phyloP scores from a whole-genome alignment of 1,140 invertebrate species.

The Drosophila parabipectinata region DNA sequence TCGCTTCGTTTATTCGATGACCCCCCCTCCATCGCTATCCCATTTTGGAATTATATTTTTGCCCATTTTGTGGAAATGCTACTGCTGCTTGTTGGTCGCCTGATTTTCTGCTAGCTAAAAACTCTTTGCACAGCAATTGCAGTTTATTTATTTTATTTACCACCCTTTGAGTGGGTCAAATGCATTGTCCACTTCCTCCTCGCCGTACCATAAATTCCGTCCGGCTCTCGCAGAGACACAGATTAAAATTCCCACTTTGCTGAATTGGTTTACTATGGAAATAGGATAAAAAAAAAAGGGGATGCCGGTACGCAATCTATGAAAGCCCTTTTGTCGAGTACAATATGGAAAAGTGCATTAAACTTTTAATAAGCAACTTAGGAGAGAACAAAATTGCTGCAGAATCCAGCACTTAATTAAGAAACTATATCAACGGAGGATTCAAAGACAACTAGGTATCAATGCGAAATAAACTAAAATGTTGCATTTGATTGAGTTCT shows the following conservation, averaged over 20 bases:
- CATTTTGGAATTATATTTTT: conserved; percentile 79
- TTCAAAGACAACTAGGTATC: background rate
- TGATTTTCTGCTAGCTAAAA: conserved; percentile 76
- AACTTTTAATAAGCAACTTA: conserved; percentile 48
- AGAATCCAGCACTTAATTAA: conserved; percentile 27
- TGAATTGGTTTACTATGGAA: conserved; percentile 47
- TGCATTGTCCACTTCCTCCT: conserved; percentile 51
- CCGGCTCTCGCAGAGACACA: conserved; percentile 37
- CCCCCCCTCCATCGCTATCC: conserved; percentile 42
- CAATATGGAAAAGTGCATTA: conserved; percentile 53
- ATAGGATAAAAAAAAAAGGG: background rate
- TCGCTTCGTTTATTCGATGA: conserved; percentile 76
- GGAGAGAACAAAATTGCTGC: background rate
- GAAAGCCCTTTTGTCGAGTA: conserved; percentile 31
- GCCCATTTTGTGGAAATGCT: conserved; percentile 69
- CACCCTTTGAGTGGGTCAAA: conserved; percentile 66
- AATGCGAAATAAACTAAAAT: conserved; percentile 5
- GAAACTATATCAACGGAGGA: conserved; percentile 8
- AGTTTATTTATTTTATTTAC: conserved; percentile 82
- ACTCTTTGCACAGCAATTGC: conserved; percentile 74
- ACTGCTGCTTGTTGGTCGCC: conserved; percentile 34
- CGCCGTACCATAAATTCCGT: conserved; percentile 37
- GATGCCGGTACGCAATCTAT: background rate
- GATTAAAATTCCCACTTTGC: conserved; percentile 63
- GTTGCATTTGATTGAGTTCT: conserved; percentile 22